These are phyloP conservation scores for Dichetophora obliterata DNA, from an alignment of 2,888 invertebrate species.

Conservation along the genomic window DNA sequence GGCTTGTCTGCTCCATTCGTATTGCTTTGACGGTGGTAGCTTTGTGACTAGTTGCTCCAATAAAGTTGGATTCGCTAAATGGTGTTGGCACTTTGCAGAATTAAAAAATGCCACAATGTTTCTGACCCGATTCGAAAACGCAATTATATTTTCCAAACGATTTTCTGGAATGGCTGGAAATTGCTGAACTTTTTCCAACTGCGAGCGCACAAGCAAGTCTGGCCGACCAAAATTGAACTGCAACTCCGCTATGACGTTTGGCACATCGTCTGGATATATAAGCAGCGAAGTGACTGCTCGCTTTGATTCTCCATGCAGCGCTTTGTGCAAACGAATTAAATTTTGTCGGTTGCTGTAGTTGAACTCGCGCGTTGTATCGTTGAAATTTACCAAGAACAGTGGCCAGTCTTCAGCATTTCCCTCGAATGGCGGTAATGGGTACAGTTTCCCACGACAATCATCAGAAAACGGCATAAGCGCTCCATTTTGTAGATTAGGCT, in stretches of 20 bases:
- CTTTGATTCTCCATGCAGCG: constrained; percentile 31
- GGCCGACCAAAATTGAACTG: too few relatives aligned
- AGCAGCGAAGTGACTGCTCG: constrained; percentile 42
- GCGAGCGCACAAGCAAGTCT: too few relatives aligned
- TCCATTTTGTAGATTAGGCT: background rate
- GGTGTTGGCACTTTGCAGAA: constrained; percentile 40
- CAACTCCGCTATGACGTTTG: too few relatives aligned
- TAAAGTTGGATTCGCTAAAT: constrained; percentile 31
- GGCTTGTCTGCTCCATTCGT: background rate
- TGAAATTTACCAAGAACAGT: constrained; percentile 34
- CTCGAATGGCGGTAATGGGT: constrained; percentile 41
- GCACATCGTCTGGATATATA: too few relatives aligned
- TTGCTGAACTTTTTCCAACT: too few relatives aligned
- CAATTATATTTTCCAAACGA: too few relatives aligned
- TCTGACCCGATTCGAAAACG: too few relatives aligned
- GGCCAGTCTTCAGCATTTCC: constrained; percentile 44
- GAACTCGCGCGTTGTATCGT: constrained; percentile 37
- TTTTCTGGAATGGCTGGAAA: too few relatives aligned
- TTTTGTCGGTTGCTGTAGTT: constrained; percentile 36
- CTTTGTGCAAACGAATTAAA: constrained; percentile 38
- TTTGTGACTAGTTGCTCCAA: background rate
- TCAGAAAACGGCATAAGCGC: background rate
- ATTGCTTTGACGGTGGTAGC: background rate
- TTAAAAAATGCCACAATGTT: constrained; percentile 38
- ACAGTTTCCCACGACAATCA: constrained; percentile 9